Evolutionary conservation across 1,140 invertebrate genomes (phyloP).

Genomic region (Bilobella aurantiaca): DNA sequence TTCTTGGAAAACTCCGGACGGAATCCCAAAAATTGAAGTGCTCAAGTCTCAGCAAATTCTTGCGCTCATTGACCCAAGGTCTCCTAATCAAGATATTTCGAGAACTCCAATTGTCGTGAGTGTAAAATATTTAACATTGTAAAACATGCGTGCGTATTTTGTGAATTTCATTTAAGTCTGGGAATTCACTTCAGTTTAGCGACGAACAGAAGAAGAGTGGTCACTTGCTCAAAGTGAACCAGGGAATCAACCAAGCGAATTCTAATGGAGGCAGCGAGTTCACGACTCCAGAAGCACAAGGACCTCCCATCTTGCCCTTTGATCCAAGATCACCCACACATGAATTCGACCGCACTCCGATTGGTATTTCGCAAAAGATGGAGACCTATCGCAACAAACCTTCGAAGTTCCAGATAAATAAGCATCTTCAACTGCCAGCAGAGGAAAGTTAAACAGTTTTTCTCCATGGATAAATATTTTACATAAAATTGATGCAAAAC

Average conservation of each 20-base stretch:
- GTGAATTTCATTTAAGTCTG: neutral
- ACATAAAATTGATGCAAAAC: too few relatives aligned
- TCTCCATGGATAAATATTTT: neutral
- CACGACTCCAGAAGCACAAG: neutral
- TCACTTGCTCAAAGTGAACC: neutral
- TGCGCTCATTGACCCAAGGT: neutral
- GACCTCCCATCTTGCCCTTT: neutral
- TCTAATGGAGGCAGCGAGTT: neutral
- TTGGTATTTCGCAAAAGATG: neutral
- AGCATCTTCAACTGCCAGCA: too few relatives aligned
- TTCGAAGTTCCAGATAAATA: neutral
- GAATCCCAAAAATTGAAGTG: neutral
- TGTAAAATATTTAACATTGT: too few relatives aligned
- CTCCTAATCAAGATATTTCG: neutral
- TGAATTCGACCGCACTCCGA: neutral
- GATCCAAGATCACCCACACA: neutral
- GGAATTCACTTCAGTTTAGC: neutral
- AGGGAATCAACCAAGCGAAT: neutral
- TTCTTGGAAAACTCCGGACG: neutral
- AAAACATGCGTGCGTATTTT: neutral
- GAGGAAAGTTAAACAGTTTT: too few relatives aligned
- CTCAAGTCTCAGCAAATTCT: conserved; percentile 1
- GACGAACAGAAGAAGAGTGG: neutral
- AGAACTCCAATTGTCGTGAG: neutral
- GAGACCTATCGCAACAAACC: neutral